Base-by-base conservation (phyloP, 2,113 vertebrate species). In the Gila orcuttii region DNA sequence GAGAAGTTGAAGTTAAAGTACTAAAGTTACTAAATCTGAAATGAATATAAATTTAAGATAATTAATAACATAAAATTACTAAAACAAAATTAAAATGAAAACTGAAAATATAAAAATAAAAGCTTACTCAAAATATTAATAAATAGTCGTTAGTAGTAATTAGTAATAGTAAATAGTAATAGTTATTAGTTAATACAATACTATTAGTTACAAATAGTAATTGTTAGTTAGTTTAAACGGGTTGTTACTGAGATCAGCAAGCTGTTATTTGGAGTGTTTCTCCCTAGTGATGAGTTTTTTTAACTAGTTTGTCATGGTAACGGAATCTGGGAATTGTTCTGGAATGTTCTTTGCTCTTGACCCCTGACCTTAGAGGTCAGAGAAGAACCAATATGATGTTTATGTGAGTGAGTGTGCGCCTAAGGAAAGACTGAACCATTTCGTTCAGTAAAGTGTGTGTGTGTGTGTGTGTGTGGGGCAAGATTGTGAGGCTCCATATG, bases 401-500 rank as follows among this genome's bases (percentile, higher is more conserved):
- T 66, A 15, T 47, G 60, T 45, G 52, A 60, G 55, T 42, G 76
- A n/a, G 28, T 60, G 28, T 23, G 19, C 12, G 71, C 71, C 11
- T 47, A 47, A 45, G 39, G 21, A 74, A 25, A 74, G 8, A 23
- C 33, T 9, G 19, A 28, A 69, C 19, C 17, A 36, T 36, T 9
- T 68, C 7, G 6, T 52, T 50, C 45, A 25, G 39, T 36, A 3
- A 50, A 52, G 75, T 52, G 10, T 86, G 19, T 52, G 25, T 36
- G 50, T 15, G 45, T 66, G 42, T 25, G 36, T 21, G 33, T 59
- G 45, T 47, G 19, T 33, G 59, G 57, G 25, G 76, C 33, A 50
- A 33, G 42, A 42, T 28, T 86, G 93, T 89, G 91, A 89, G 86
- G 75, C 90, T 73, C 91, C 91, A 92, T 88, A 91, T 93, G 94